phyloP scores from a whole-genome alignment of 2,888 invertebrate genomes.

The Drosophila prolongata region DNA sequence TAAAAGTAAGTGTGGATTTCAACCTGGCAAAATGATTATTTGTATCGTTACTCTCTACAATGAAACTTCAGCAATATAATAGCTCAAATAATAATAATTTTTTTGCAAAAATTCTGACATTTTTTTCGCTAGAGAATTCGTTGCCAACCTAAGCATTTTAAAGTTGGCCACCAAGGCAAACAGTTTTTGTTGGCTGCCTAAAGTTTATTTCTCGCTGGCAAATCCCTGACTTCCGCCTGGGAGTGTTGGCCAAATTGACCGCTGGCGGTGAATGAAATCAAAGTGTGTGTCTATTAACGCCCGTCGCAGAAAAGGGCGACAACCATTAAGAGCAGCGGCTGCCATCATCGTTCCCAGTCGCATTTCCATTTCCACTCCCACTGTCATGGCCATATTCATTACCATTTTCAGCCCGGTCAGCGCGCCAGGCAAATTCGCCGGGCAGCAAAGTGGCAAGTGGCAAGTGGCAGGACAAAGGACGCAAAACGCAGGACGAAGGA shows the following conservation, averaged over 20 bases:
- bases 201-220: background rate
- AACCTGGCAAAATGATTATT: too few species aligned
- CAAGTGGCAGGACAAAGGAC: constrained; percentile 28
- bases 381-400: constrained; percentile 32
- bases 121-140: too few species aligned
- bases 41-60: too few species aligned
- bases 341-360: constrained; percentile 2
- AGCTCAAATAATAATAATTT: too few species aligned
- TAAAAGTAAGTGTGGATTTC: too few species aligned
- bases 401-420: constrained; percentile 41
- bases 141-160: too few species aligned
- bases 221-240: background rate
- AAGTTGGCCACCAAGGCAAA: too few species aligned
- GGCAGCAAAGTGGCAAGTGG: constrained; percentile 12
- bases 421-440: constrained; percentile 26
- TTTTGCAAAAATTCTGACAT: too few species aligned
- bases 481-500: too few species aligned
- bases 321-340: constrained; percentile 14
- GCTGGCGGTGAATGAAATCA: constrained; percentile 2
- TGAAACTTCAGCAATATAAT: too few species aligned
- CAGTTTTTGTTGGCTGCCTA: too few species aligned
- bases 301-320: background rate
- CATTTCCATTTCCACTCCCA: constrained; percentile 8
- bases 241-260: constrained; percentile 1
- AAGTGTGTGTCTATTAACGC: constrained; percentile 9